phyloP scores from a whole-genome alignment of 2,888 invertebrate species.

The Acleris literana region DNA sequence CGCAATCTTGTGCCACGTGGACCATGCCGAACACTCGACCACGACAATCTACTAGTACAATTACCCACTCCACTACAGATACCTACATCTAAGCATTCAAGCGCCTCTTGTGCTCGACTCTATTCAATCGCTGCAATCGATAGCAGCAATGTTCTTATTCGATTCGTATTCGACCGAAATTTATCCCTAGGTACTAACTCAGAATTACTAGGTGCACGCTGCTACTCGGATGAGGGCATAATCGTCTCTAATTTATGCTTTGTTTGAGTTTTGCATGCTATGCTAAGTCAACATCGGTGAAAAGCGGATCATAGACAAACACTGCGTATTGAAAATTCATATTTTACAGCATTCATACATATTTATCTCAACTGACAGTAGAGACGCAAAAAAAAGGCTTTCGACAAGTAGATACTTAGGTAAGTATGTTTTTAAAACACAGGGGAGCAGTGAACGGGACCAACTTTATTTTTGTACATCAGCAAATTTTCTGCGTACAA shows the following conservation, averaged over 20 bases:
- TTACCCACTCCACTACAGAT: slow-evolving; percentile 60
- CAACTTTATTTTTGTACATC: slow-evolving; percentile 27
- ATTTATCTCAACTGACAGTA: not conserved
- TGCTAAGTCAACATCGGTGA: slow-evolving; percentile 21
- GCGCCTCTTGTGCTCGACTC: slow-evolving; percentile 42
- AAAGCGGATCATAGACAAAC: slow-evolving; percentile 12
- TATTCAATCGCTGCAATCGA: slow-evolving; percentile 46
- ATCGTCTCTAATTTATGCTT: slow-evolving; percentile 31
- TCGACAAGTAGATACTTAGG: not conserved
- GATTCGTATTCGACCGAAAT: slow-evolving; percentile 41
- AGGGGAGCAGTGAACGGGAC: not conserved
- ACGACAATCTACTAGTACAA: slow-evolving; percentile 75
- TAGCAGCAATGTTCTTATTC: slow-evolving; percentile 37
- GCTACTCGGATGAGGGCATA: slow-evolving; percentile 23
- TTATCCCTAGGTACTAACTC: slow-evolving; percentile 33
- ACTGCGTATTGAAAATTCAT: not conserved
- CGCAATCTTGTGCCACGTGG: slow-evolving; percentile 82
- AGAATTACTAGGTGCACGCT: slow-evolving; percentile 30
- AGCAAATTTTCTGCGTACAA: slow-evolving; percentile 21
- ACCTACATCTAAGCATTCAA: slow-evolving; percentile 41
- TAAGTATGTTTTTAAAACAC: slow-evolving; percentile 2
- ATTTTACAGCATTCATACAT: not conserved
- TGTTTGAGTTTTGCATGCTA: slow-evolving; percentile 21
- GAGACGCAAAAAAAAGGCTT: not conserved
- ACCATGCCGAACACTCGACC: slow-evolving; percentile 77